Evolutionary conservation across 2,113 vertebrate genomes (phyloP).

Genomic region (Laticauda colubrina): DNA sequence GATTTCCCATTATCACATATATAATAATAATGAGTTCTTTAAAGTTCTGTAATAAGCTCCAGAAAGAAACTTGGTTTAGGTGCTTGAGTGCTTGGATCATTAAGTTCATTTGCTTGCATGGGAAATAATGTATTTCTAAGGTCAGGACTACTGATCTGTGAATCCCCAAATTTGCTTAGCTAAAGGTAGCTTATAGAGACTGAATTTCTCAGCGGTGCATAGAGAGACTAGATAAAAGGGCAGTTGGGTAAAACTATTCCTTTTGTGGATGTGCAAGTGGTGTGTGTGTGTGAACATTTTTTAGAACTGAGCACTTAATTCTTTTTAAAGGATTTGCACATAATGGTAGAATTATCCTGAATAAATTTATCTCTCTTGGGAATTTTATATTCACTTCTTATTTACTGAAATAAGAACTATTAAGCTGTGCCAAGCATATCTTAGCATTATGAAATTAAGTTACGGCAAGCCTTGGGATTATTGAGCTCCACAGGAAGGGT

Average conservation of each 20-base stretch:
- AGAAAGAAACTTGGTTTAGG: conserved; percentile 37
- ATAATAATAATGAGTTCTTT: background rate
- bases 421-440: background rate
- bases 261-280: background rate
- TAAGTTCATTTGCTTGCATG: background rate
- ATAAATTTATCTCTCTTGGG: conserved; percentile 36
- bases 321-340: accelerated
- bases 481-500: background rate
- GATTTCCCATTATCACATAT: background rate
- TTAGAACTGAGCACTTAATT: conserved; percentile 9
- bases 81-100: conserved; percentile 31
- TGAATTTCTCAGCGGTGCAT: background rate
- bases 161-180: background rate
- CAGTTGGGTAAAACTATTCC: background rate
- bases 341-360: conserved; percentile 39
- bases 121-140: background rate
- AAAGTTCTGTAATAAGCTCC: conserved; percentile 56
- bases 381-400: background rate
- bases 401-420: conserved; percentile 10
- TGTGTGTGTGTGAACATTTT: accelerated
- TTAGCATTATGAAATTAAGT: background rate
- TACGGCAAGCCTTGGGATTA: background rate
- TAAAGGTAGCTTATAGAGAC: background rate
- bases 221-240: background rate
- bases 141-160: background rate